phyloP scores from a whole-genome alignment of 2,113 vertebrate genomes.

The Sturnira hondurensis region DNA sequence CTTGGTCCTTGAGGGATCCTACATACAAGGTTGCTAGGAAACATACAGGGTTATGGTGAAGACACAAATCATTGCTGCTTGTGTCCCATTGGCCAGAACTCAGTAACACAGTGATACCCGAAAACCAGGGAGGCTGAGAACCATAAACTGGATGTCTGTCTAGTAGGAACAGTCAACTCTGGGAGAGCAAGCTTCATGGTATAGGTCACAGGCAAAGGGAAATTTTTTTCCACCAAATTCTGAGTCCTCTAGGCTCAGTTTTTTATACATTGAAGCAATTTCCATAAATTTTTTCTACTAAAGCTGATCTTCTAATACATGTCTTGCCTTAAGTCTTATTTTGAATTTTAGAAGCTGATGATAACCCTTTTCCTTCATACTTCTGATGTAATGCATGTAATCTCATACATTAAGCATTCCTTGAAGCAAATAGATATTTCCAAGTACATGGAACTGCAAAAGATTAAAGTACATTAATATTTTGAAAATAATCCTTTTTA shows the following conservation, averaged over 20 bases:
- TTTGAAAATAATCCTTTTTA: conserved; percentile 12
- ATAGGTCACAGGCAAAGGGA: background rate
- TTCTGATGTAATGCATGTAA: conserved; percentile 15
- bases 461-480: conserved; percentile 13
- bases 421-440: conserved; percentile 7
- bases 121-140: background rate
- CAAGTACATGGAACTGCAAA: background rate
- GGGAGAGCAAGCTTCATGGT: background rate
- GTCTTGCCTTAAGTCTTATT: conserved; percentile 1
- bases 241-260: background rate
- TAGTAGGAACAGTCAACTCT: background rate
- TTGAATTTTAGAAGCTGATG: background rate
- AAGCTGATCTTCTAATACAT: background rate
- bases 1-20: background rate
- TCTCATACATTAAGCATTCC: background rate
- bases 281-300: conserved; percentile 15
- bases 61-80: background rate
- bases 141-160: background rate
- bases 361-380: background rate
- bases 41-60: background rate
- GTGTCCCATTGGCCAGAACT: background rate
- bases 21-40: background rate
- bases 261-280: conserved; percentile 4
- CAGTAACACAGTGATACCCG: background rate
- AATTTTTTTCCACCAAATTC: background rate